Evolutionary conservation across 2,113 vertebrate species (phyloP), one percentile per base, ranked within the genome.

Genomic region (Etheostoma spectabile): DNA sequence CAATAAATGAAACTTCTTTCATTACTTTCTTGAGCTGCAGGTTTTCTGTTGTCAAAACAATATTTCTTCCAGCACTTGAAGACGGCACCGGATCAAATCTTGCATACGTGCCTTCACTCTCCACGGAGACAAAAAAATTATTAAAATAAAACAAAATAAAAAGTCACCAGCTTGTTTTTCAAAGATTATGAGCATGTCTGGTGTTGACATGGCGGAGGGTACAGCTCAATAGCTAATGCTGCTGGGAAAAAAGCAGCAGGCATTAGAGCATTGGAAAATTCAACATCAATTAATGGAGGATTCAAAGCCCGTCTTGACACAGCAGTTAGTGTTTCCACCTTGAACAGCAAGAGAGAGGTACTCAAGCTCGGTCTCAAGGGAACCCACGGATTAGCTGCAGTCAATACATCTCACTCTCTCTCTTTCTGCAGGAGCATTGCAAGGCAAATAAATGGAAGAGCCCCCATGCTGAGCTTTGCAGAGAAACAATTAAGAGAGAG

Each of bases 261-360:
- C 86, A 86, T 86, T 73, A 83, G 80, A 62, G 74, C 19, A 1
- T 11, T 67, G 90, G 64, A 87, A 90, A 92, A 90, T 79, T 88
- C 93, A 79, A 90, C 92, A 92, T 84, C 90, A 93, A 86, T 93
- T 87, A 92, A 88, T 84, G 86, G 35, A 27, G 78, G 66, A 74
- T 46, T 88, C 69, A 76, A 63, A 89, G 87, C 57, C 61, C 0
- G n/a, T 63, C 66, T 79, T 86, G 85, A 91, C 88, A 87, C 60
- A 83, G 71, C 79, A 82, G 88, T 89, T 87, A 90, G 78, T 62
- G 74, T 82, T 84, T 87, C 65, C 83, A 68, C 75, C 79, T 86
- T 77, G 68, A 83, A 60, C 74, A 79, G 76, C n/a, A 56, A 77
- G 70, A 75, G 64, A 76, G 55, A 72, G 76, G 80, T 57, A 74